Conservation (phyloP, 53 echinoderm and acorn worm genomes). For the Echinarachnius parma region DNA sequence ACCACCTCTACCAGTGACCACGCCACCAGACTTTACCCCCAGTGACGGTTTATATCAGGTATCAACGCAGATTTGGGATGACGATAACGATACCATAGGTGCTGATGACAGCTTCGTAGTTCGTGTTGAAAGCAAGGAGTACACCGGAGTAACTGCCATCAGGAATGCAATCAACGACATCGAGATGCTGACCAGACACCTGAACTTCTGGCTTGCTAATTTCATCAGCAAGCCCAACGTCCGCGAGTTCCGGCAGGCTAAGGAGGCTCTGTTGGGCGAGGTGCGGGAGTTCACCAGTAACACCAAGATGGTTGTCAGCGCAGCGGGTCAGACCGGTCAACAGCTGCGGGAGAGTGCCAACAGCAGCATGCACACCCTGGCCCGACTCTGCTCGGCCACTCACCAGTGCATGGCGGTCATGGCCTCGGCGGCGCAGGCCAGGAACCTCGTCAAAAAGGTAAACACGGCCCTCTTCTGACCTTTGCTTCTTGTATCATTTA, state of each 20-base stretch:
- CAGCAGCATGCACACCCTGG: constrained; percentile 87
- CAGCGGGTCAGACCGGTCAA: constrained; percentile 69
- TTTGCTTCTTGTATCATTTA: no score
- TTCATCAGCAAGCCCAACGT: constrained; percentile 31
- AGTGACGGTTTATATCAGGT: no score
- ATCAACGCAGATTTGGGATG: background rate
- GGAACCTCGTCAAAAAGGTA: constrained; percentile 85
- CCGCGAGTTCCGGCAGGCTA: constrained; percentile 56
- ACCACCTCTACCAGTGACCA: constrained; percentile 60
- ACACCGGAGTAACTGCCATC: constrained; percentile 54
- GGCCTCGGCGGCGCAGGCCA: constrained; percentile 69
- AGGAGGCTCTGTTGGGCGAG: constrained; percentile 68
- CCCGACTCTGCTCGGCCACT: constrained; percentile 62
- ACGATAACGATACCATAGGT: background rate
- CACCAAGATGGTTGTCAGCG: constrained; percentile 94
- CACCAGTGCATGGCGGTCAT: constrained; percentile 68
- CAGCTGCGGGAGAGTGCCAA: constrained; percentile 63
- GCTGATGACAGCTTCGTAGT: constrained; percentile 15
- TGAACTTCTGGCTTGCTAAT: constrained; percentile 29
- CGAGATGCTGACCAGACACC: constrained; percentile 58
- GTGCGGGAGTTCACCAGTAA: constrained; percentile 91
- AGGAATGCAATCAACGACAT: constrained; percentile 65
- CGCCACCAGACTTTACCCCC: constrained; percentile 45
- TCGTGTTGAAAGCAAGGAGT: constrained; percentile 76
- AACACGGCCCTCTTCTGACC: no score